A percentile compares a stretch with the other conserved stretches of the same genome.
Evolutionary conservation across 2,113 vertebrate species (phyloP).

Genomic region (Alethe diademata): DNA sequence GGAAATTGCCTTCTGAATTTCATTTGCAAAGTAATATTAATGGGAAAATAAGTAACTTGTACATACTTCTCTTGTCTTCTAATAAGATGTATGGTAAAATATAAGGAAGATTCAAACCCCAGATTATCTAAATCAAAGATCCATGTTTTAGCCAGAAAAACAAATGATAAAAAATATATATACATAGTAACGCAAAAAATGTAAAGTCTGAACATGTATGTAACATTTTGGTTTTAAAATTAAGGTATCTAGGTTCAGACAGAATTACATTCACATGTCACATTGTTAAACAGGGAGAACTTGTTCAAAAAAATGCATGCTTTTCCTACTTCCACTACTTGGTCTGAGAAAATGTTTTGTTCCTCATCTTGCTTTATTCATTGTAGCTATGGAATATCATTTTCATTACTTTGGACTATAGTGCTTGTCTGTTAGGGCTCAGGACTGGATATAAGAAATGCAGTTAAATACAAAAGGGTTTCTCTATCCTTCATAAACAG

Average conservation of each 20-base stretch:
- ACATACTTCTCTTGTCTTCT: background rate
- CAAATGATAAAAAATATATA: background rate
- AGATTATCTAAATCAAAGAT: background rate
- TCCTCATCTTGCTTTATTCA: background rate
- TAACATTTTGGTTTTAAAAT: background rate
- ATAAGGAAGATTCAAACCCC: background rate
- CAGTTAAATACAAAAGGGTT: fast-evolving
- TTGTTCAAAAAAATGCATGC: background rate
- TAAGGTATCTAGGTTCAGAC: background rate
- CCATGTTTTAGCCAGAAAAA: background rate
- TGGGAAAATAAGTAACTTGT: background rate
- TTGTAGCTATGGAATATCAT: background rate
- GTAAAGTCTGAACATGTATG: background rate
- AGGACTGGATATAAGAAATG: background rate
- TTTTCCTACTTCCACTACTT: background rate
- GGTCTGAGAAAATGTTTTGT: background rate
- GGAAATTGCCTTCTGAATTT: constrained; percentile 7
- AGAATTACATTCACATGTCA: background rate
- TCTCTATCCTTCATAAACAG: background rate
- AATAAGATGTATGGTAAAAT: background rate
- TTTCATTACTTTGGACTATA: background rate
- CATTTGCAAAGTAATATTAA: constrained; percentile 10
- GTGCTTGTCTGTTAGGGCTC: background rate
- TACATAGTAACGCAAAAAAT: background rate
- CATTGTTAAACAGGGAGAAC: background rate